Conservation (phyloP, 2,888 invertebrate genomes). For the Trichogramma evanescens region DNA sequence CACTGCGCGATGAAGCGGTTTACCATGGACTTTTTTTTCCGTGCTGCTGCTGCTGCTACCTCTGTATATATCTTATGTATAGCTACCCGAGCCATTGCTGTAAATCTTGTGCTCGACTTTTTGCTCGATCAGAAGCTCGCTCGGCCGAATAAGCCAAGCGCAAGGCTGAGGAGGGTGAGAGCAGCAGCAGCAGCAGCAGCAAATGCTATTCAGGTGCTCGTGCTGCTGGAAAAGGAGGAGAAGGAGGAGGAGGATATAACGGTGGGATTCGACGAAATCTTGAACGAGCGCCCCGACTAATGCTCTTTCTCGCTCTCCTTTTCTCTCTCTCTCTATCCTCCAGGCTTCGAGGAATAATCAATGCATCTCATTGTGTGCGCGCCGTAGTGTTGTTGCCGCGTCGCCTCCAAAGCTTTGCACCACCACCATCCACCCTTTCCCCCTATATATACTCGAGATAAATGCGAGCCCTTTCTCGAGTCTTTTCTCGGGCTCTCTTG, state of each 20-base stretch:
- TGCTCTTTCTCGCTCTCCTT: constrained; percentile 11
- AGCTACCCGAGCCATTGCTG: no score
- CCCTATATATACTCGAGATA: neutral
- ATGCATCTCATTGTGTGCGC: constrained; percentile 32
- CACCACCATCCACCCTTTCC: neutral
- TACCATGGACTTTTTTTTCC: no score
- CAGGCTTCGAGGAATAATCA: constrained; percentile 33
- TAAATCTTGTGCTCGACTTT: no score
- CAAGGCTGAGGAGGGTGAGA: no score
- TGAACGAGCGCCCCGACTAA: constrained; percentile 27
- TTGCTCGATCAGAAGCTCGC: no score
- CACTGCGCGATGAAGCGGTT: no score
- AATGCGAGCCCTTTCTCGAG: no score
- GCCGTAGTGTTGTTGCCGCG: constrained; percentile 12
- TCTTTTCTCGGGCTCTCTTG: no score
- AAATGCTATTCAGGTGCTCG: constrained; percentile 34
- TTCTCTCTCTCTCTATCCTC: neutral
- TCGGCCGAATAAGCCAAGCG: no score
- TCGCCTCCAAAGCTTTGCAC: constrained; percentile 6
- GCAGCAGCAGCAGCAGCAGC: constrained; percentile 24
- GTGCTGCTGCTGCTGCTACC: no score
- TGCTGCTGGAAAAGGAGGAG: neutral
- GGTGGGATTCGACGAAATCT: constrained; percentile 27
- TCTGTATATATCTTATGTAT: no score
- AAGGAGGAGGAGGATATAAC: neutral